Evolutionary conservation across 2,797 vertebrate genomes (phyloP).

Genomic region (Silurus lanzhouensis): DNA sequence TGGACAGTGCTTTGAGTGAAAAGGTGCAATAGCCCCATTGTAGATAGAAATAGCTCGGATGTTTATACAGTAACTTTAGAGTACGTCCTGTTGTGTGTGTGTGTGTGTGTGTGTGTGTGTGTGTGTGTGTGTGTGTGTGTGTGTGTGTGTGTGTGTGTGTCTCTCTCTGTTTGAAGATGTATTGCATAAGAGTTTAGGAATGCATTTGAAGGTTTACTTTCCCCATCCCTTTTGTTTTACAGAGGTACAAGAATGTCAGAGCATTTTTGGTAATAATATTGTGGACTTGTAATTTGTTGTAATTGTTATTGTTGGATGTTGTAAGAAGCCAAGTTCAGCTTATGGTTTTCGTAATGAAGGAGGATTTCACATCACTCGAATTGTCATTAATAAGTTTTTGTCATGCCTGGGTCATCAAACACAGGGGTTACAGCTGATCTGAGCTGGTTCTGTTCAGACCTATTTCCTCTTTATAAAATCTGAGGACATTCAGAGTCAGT

Average conservation of each 20-base stretch:
- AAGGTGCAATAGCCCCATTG: neutral
- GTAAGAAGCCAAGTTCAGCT: neutral
- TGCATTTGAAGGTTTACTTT: slow-evolving; percentile 69
- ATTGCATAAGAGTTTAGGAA: slow-evolving; percentile 69
- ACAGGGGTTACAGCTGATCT: neutral
- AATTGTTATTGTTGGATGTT: neutral
- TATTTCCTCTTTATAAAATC: neutral
- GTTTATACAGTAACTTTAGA: slow-evolving; percentile 41
- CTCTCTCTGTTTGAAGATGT: slow-evolving; percentile 24
- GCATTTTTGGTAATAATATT: neutral
- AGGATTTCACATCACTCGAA: neutral
- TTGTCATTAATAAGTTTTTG: neutral
- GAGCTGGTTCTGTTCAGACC: neutral
- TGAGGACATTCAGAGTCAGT: neutral
- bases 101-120: neutral
- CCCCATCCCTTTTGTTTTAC: slow-evolving; percentile 40
- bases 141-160: slow-evolving; percentile 2
- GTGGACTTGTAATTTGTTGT: neutral
- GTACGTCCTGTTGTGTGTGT: slow-evolving; percentile 27
- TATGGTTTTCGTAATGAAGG: neutral
- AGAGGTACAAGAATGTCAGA: neutral
- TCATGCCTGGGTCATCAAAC: neutral
- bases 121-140: neutral
- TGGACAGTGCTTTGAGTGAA: slow-evolving; percentile 10
- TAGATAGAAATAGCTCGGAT: slow-evolving; percentile 36